Evolutionary conservation across 2,797 vertebrate species (phyloP).

Genomic region (Chelidonichthys spinosus): DNA sequence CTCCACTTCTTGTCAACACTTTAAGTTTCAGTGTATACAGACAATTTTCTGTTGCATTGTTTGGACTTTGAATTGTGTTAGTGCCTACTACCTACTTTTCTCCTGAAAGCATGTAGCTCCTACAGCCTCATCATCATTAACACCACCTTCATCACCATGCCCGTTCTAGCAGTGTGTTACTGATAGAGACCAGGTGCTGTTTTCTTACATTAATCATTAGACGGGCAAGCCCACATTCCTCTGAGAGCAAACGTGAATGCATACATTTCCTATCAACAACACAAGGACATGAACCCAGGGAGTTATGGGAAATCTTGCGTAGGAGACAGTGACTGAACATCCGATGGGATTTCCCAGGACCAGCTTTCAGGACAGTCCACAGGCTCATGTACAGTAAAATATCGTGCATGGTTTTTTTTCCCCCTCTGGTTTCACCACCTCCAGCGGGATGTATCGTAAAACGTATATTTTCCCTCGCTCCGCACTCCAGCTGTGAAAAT

Average conservation of each 20-base stretch:
- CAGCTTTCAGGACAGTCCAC: constrained; percentile 16
- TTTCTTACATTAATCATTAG: constrained; percentile 41
- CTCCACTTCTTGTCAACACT: constrained; percentile 29
- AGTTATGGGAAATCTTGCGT: constrained; percentile 13
- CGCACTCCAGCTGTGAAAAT: constrained; percentile 89
- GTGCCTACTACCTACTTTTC: neutral
- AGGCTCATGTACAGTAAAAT: constrained; percentile 32
- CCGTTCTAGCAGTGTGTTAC: constrained; percentile 15
- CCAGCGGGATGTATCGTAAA: constrained; percentile 75
- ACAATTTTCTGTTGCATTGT: neutral
- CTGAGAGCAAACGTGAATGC: constrained; percentile 21
- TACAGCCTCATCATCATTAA: neutral
- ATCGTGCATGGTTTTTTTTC: constrained; percentile 7
- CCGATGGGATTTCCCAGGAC: constrained; percentile 20
- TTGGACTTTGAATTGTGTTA: neutral
- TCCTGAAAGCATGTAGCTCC: neutral
- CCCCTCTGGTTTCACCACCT: constrained; percentile 73
- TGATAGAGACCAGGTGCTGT: constrained; percentile 43
- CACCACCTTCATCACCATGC: constrained; percentile 5
- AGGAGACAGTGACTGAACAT: constrained; percentile 27
- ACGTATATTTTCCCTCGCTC: constrained; percentile 71
- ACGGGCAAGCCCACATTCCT: constrained; percentile 20
- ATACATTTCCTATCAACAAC: constrained; percentile 15
- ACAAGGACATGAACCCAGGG: constrained; percentile 22
- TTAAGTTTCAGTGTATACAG: neutral